Evolutionary conservation across 1,140 invertebrate genomes (phyloP).

Genomic region (Antheraea pernyi): DNA sequence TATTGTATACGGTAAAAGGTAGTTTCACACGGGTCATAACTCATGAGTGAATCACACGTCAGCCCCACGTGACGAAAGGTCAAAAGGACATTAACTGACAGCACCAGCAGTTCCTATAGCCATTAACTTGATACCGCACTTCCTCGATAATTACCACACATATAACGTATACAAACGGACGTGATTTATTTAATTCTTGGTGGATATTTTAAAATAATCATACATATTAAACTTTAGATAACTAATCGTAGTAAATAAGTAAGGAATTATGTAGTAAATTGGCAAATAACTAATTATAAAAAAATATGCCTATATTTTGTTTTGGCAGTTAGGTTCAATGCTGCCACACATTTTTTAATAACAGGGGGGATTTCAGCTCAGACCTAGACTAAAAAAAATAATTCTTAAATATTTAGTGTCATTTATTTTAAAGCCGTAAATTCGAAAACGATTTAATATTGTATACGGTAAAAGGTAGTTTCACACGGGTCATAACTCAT

Average conservation of each 20-base stretch:
- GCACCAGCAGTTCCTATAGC: slow-evolving; percentile 39
- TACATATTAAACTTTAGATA: neutral
- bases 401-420: too few species aligned
- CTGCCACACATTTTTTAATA: too few species aligned
- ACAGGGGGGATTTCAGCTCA: too few species aligned
- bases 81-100: slow-evolving; percentile 50
- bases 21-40: slow-evolving; percentile 54
- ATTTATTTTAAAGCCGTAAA: too few species aligned
- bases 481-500: slow-evolving; percentile 56
- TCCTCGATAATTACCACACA: neutral
- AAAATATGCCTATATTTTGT: too few species aligned
- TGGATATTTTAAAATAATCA: neutral
- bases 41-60: slow-evolving; percentile 36
- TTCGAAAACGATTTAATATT: neutral
- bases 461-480: neutral
- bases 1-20: neutral
- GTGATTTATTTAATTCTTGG: neutral
- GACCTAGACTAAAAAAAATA: too few species aligned
- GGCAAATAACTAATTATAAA: too few species aligned
- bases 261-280: too few species aligned
- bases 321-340: too few species aligned
- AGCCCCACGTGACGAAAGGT: slow-evolving; percentile 41
- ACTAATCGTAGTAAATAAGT: too few species aligned
- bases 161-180: neutral
- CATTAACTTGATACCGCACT: slow-evolving; percentile 2